Evolutionary conservation across 1,140 invertebrate species (phyloP).

Genomic region (Lepidurus couesii): DNA sequence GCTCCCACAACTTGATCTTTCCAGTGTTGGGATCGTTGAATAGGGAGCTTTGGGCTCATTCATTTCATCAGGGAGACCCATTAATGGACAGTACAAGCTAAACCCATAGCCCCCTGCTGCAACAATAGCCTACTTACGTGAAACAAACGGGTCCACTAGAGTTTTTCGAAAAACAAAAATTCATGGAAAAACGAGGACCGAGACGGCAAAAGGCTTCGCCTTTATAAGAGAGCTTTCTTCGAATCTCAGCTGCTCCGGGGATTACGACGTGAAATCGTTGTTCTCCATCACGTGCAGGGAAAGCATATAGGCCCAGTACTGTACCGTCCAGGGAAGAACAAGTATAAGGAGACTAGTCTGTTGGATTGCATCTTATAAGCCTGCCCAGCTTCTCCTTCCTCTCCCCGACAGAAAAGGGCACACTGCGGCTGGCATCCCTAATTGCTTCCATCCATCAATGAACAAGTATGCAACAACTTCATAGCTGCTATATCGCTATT

Average conservation of each 20-base stretch:
- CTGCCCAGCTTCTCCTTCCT: background rate
- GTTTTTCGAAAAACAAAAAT: background rate
- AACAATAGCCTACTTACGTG: background rate
- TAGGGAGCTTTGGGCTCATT: background rate
- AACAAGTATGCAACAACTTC: background rate
- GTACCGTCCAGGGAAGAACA: background rate
- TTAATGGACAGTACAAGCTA: background rate
- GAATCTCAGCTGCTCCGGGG: background rate
- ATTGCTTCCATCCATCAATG: slow-evolving; percentile 22
- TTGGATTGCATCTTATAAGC: background rate
- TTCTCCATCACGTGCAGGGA: background rate
- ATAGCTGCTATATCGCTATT: background rate
- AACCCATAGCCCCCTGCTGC: background rate
- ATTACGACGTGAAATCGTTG: background rate
- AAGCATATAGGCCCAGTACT: background rate
- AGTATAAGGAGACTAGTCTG: background rate
- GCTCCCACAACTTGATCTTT: background rate
- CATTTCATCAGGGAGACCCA: background rate
- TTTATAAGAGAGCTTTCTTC: background rate
- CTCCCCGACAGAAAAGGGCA: background rate
- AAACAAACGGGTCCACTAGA: background rate
- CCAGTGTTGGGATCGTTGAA: background rate
- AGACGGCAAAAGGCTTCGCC: too few species aligned
- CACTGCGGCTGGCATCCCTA: slow-evolving; percentile 1
- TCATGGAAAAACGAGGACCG: too few species aligned